These are phyloP conservation scores for Lampris megalopsis DNA, from an alignment of 2,113 vertebrate species.

Conservation along the genomic window DNA sequence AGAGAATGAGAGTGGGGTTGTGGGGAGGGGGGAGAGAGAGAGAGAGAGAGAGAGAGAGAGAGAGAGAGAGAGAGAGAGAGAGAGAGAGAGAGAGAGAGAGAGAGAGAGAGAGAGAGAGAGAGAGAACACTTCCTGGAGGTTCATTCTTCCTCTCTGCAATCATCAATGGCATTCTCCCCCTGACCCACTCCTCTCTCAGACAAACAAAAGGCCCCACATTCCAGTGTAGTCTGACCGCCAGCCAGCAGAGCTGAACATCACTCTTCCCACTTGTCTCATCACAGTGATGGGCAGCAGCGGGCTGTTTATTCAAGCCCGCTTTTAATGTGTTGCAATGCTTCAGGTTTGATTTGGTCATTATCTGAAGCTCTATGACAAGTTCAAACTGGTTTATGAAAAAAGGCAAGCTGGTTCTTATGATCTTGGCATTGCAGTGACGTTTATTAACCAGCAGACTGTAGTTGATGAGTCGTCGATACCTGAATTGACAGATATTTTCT, in stretches of 20 bases:
- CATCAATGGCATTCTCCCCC: conserved; percentile 86
- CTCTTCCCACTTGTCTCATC: conserved; percentile 69
- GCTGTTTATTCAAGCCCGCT: not conserved
- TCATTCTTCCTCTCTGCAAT: conserved; percentile 84
- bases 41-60: conserved; percentile 56
- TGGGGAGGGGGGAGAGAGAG: conserved; percentile 50
- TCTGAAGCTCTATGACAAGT: not conserved
- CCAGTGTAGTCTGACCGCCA: conserved; percentile 80
- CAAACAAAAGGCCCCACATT: conserved; percentile 85
- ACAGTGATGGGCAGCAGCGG: conserved; percentile 21
- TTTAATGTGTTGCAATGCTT: not conserved
- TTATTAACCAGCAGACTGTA: not conserved
- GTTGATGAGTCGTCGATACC: not conserved
- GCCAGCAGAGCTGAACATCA: conserved; percentile 70
- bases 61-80: conserved; percentile 60
- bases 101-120: conserved; percentile 54
- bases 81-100: conserved; percentile 33
- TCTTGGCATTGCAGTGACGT: not conserved
- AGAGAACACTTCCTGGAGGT: conserved; percentile 83
- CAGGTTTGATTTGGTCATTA: not conserved
- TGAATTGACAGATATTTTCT: not conserved
- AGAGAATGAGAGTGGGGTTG: conserved; percentile 44
- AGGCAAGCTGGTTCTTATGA: not conserved
- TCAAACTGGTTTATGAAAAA: not conserved
- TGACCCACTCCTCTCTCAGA: conserved; percentile 81